Percentiles rank a stretch among this genome's conserved stretches.
phyloP scores from a whole-genome alignment of 2,888 invertebrate species.

The Zhuqinia jingwanae region DNA sequence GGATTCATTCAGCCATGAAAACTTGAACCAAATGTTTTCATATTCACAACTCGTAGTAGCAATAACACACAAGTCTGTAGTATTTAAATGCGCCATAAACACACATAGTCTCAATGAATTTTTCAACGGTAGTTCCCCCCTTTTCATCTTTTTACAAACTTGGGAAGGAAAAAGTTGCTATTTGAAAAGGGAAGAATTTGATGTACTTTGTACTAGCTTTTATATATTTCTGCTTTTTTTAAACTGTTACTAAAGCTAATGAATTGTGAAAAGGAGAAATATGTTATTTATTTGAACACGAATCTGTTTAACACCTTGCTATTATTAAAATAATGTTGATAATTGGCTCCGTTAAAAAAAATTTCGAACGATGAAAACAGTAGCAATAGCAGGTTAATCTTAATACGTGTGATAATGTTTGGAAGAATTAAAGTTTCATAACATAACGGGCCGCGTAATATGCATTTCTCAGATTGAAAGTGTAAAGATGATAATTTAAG shows the following conservation, averaged over 20 bases:
- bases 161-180: slow-evolving; percentile 40
- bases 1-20: slow-evolving; percentile 61
- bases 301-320: no score
- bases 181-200: slow-evolving; percentile 21
- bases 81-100: neutral
- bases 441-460: no score
- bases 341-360: no score
- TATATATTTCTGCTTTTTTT: neutral
- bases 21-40: slow-evolving; percentile 55
- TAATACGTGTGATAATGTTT: no score
- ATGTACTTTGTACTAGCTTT: no score
- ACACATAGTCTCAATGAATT: slow-evolving; percentile 32
- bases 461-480: no score
- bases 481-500: neutral
- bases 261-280: neutral
- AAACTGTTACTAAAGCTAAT: no score
- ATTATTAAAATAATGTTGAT: no score
- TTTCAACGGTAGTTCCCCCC: slow-evolving; percentile 23
- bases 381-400: no score
- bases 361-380: no score
- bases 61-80: neutral
- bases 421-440: no score
- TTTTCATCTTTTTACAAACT: slow-evolving; percentile 50
- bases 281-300: no score
- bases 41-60: slow-evolving; percentile 25